Evolutionary conservation across 2,113 vertebrate species (phyloP), one percentile per base, ranked within the genome.

Genomic region (Thalassarche chlororhynchos): DNA sequence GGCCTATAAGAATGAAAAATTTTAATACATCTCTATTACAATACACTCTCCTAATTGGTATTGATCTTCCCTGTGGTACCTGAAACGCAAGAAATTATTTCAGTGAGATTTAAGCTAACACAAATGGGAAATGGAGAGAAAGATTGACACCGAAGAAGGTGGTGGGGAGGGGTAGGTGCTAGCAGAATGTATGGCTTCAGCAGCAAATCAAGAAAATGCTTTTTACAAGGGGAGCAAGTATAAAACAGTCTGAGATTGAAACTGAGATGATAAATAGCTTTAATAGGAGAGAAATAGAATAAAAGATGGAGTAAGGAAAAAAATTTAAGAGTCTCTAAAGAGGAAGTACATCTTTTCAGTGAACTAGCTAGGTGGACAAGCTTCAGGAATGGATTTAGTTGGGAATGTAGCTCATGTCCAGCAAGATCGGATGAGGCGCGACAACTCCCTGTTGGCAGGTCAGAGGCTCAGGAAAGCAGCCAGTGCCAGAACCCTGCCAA

Each of bases 401-500:
- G 62, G 40, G 76, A 92, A 71, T 2, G 13, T 49, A 84, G 75
- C 82, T 95, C 82, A 64, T 76, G 82, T 96, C 86, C 96, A 95
- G 86, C 80, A 95, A 94, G 93, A 96, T 81, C 31, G 26, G 79
- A 58, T 69, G 79, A 90, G 64, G 47, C 90, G 70, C 23, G 36
- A 87, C 92, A 93, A 82, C 34, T 91, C 64, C 58, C 78, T 84
- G 40, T 70, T 91, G 94, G 62, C 86, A 90, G 65, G 51, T 72
- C 55, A 75, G 40, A 89, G 8, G 3, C 87, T 96, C 92, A 91
- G 96, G 95, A 87, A 84, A 94, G 89, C 76, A 91, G 62, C 60
- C 90, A 89, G 85, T 83, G 88, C 89, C 62, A 61, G 83, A 97
- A 96, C 74, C 75, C 90, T 90, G 96, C 96, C 97, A 97, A 95